Base-by-base conservation (phyloP, 2,113 vertebrate genomes). In the Scophthalmus maximus region DNA sequence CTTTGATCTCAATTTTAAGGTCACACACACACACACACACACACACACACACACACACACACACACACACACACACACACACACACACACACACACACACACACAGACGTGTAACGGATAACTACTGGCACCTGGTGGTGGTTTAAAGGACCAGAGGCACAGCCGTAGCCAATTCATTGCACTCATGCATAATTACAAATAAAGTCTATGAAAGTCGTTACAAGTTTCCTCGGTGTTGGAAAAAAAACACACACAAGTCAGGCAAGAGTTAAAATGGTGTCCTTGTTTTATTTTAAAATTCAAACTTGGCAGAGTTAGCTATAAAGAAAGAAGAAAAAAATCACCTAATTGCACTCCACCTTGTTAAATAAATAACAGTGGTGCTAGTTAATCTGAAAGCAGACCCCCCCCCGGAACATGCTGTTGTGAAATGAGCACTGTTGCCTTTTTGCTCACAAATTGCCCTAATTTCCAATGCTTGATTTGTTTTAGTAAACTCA, bases 401-500 rank as follows among this genome's bases (percentile, higher is more conserved):
- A 78, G 50, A 85, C 79, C 85, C 88, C 86, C 88, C 69, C 6
- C 74, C 73, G 87, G 90, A 84, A 88, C 78, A 78, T 38, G 51
- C 58, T 84, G 79, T 76, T 86, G 83, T 68, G 83, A 68, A 84
- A 73, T 9, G 75, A 79, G 62, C 83, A 76, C 80, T 47, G 85
- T 83, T 91, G 88, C 81, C 90, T 91, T 89, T 94, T 93, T 93
- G 92, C 92, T 94, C 93, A 93, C 91, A 94, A 94, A 94, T 92
- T 94, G 91, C 85, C 86, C 91, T 92, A 92, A n/a, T 92, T 92
- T 94, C 89, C 87, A 82, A 69, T 68, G 66, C 57, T 63, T 88
- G 78, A 65, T 86, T 85, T 87, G 87, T 79, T 82, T 90, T 87
- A 87, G 83, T 89, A 68, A 88, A 82, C 76, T 69, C 83, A 88